These are phyloP conservation scores for Turritopsis dohrnii DNA, from an alignment of 30 jellyfish, hydroid and myxozoan species.

Conservation along the genomic window DNA sequence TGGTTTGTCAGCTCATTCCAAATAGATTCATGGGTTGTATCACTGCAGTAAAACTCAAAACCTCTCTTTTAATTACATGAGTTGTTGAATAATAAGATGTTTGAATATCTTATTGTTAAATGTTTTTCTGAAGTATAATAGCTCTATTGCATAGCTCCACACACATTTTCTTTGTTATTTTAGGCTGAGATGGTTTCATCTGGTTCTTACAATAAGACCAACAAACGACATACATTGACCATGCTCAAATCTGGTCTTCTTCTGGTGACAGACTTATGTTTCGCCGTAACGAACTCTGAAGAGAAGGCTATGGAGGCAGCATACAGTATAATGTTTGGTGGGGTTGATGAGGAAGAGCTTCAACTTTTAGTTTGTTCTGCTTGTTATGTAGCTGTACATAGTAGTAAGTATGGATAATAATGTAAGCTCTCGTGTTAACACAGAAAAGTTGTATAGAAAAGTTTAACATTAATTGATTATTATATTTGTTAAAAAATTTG, in stretches of 20 bases:
- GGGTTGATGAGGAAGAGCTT: constrained; percentile 35
- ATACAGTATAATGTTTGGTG: constrained; percentile 13
- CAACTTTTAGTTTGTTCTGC: constrained; percentile 37
- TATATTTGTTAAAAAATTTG: too few species aligned
- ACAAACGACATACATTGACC: constrained; percentile 17
- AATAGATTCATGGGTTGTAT: too few species aligned
- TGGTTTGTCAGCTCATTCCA: too few species aligned
- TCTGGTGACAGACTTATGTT: constrained; percentile 49
- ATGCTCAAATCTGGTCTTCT: not conserved
- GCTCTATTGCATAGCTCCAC: too few species aligned
- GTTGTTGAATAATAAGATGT: too few species aligned
- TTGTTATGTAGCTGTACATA: constrained; percentile 58
- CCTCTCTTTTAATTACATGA: too few species aligned
- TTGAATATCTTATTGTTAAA: too few species aligned
- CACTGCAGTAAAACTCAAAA: too few species aligned
- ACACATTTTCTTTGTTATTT: not conserved
- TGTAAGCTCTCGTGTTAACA: too few species aligned
- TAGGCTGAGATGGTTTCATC: constrained; percentile 10
- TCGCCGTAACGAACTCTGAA: constrained; percentile 23
- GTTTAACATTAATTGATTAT: too few species aligned
- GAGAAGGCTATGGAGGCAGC: constrained; percentile 22
- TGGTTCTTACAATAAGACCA: not conserved
- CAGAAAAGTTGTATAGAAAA: too few species aligned
- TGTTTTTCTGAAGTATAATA: too few species aligned
- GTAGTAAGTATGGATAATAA: constrained; percentile 37